These are phyloP conservation scores for Halichoerus grypus DNA, from an alignment of 2,113 vertebrate species.

Conservation along the genomic window DNA sequence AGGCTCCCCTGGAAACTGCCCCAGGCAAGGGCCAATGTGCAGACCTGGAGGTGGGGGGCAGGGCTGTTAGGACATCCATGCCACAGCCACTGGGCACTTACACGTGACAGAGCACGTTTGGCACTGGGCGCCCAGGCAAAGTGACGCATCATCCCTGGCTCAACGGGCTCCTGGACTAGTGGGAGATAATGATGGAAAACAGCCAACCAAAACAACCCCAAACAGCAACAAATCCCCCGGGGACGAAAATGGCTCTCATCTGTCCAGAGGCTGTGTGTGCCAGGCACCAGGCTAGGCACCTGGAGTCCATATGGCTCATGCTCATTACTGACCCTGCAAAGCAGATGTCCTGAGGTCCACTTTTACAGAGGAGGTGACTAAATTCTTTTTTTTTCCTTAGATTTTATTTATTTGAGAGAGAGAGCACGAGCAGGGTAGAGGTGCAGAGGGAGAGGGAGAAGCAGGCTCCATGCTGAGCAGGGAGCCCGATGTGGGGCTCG, in stretches of 20 bases:
- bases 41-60: neutral
- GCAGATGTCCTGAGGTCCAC: neutral
- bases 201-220: neutral
- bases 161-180: neutral
- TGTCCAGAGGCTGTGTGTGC: fast-evolving
- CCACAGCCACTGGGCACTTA: neutral
- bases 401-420: neutral
- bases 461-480: no score
- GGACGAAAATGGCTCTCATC: fast-evolving
- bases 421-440: neutral
- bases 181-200: neutral
- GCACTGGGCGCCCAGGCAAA: neutral
- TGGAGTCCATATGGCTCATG: fast-evolving
- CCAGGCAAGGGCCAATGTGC: neutral
- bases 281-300: fast-evolving
- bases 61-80: neutral
- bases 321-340: neutral
- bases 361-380: neutral
- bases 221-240: neutral
- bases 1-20: neutral
- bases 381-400: neutral
- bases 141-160: neutral
- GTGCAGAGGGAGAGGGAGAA: neutral
- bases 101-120: neutral
- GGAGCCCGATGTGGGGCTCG: neutral